These are phyloP conservation scores for Paraplagusia blochii DNA, from an alignment of 2,113 vertebrate species.

Conservation along the genomic window DNA sequence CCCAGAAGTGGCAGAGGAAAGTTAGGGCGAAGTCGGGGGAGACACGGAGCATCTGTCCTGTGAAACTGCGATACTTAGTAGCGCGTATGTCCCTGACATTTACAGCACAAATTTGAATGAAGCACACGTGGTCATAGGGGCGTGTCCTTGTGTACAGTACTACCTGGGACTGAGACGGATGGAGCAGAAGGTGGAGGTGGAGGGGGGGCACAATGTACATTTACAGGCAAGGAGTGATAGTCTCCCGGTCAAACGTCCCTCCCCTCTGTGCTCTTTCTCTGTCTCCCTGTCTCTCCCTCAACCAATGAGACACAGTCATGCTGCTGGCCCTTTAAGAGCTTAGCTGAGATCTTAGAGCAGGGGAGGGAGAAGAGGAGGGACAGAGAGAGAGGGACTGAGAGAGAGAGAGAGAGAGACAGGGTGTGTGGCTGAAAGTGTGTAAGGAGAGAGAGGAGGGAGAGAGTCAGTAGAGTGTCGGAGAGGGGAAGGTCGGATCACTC, in stretches of 20 bases:
- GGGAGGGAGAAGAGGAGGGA: conserved; percentile 74
- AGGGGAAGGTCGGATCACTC: conserved; percentile 91
- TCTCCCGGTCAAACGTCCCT: conserved; percentile 60
- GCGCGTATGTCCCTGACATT: no score
- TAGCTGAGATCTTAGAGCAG: conserved; percentile 83
- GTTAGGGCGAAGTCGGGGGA: no score
- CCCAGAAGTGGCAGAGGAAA: no score
- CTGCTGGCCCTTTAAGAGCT: conserved; percentile 94
- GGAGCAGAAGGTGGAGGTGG: no score
- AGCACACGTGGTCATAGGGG: no score
- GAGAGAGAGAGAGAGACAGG: conserved; percentile 61
- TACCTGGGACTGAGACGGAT: conserved; percentile 4
- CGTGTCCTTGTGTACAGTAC: no score
- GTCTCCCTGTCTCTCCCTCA: background rate
- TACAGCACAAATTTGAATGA: no score
- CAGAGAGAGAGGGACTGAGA: conserved; percentile 68
- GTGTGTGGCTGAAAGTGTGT: conserved; percentile 62
- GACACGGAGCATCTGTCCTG: no score
- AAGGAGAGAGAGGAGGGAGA: conserved; percentile 74
- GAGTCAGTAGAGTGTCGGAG: conserved; percentile 82
- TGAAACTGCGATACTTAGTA: no score
- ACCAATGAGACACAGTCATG: conserved; percentile 6
- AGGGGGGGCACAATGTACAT: conserved; percentile 43
- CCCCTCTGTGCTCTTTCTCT: conserved; percentile 28
- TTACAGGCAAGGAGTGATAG: conserved; percentile 44